Percentiles rank a stretch among this genome's conserved stretches.
phyloP scores from a whole-genome alignment of 2,888 invertebrate genomes.

The Cybosia mesomella region DNA sequence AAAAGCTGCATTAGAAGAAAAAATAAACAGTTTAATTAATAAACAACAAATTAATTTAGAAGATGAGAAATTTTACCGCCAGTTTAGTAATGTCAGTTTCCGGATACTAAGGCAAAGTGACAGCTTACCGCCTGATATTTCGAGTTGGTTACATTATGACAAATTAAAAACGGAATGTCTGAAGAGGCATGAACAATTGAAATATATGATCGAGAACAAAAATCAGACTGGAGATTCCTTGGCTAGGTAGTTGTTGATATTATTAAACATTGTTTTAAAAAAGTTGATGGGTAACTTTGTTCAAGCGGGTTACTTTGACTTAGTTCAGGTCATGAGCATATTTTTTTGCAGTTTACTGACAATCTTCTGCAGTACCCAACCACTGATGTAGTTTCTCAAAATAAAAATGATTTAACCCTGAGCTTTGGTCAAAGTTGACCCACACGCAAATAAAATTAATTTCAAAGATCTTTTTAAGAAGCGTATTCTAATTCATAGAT shows the following conservation, averaged over 20 bases:
- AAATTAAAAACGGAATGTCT: constrained; percentile 87
- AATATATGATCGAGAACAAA: constrained; percentile 72
- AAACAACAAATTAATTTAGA: constrained; percentile 56
- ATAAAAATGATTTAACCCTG: background rate
- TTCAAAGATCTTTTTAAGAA: constrained; percentile 8
- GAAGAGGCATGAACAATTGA: constrained; percentile 74
- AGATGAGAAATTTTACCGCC: constrained; percentile 74
- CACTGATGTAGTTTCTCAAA: background rate
- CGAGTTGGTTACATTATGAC: constrained; percentile 87
- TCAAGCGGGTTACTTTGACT: constrained; percentile 8
- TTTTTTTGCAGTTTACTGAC: background rate
- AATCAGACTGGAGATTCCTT: constrained; percentile 68
- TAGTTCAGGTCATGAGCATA: background rate
- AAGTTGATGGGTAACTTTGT: background rate
- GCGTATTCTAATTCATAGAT: too few relatives aligned
- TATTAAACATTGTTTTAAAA: constrained; percentile 15
- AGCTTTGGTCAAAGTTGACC: constrained; percentile 1
- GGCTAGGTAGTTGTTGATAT: constrained; percentile 69
- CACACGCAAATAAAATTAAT: background rate
- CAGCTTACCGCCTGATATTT: constrained; percentile 80
- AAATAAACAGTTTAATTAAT: constrained; percentile 67
- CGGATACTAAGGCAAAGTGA: constrained; percentile 81
- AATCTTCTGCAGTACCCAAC: background rate
- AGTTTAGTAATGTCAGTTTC: constrained; percentile 86
- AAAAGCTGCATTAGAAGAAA: constrained; percentile 77